Percentiles rank a stretch among this genome's conserved stretches.
Conservation (phyloP, 1,140 invertebrate species). For the Drosophila tani region DNA sequence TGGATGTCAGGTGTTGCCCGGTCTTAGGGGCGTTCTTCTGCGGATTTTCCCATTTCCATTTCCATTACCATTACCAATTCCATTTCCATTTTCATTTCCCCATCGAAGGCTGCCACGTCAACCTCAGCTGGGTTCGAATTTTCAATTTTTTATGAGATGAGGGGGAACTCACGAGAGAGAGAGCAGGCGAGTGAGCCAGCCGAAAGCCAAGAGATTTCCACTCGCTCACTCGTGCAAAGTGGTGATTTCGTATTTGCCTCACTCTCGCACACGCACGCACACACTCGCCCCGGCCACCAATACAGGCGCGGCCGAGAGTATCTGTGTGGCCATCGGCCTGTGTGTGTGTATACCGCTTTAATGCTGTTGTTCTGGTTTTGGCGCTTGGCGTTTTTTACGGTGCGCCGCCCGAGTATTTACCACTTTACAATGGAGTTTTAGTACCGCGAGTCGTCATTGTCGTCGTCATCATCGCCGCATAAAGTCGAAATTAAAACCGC, state of each 20-base stretch:
- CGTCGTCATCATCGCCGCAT: conserved; percentile 82
- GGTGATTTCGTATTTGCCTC: conserved; percentile 76
- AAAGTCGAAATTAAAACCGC: conserved; percentile 83
- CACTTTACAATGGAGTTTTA: conserved; percentile 84
- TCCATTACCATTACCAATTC: conserved; percentile 6
- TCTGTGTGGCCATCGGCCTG: conserved; percentile 25
- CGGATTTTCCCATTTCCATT: conserved; percentile 20
- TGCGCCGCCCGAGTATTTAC: conserved; percentile 83
- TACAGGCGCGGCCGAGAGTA: conserved; percentile 3
- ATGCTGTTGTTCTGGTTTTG: conserved; percentile 81
- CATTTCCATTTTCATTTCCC: conserved; percentile 9
- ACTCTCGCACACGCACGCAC: conserved; percentile 42
- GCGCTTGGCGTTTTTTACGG: conserved; percentile 81
- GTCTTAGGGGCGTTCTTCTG: conserved; percentile 25
- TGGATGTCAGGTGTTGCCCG: conserved; percentile 11
- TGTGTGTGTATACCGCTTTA: conserved; percentile 63
- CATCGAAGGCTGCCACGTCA: conserved; percentile 29
- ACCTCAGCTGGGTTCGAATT: conserved; percentile 47
- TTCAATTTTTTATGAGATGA: conserved; percentile 41
- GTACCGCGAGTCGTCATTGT: conserved; percentile 82
- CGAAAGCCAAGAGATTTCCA: conserved; percentile 73
- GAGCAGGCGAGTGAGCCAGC: conserved; percentile 42
- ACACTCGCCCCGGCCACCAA: conserved; percentile 12
- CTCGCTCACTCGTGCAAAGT: conserved; percentile 66
- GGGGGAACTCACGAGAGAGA: conserved; percentile 53